Conservation (phyloP, 2,888 invertebrate genomes). For the Rhimphoctona megacephalus region DNA sequence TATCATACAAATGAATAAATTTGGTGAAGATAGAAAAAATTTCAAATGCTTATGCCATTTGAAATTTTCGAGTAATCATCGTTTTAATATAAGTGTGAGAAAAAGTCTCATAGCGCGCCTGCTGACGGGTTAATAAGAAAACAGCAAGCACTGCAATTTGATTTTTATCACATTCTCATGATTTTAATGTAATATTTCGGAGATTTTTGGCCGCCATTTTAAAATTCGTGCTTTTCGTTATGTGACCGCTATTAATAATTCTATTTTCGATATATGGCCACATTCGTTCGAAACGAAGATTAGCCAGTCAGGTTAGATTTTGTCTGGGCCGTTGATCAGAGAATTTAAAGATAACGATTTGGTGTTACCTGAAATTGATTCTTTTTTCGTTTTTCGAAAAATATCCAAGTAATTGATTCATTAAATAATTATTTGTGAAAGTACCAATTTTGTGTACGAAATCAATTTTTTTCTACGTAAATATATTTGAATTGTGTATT, state of each 20-base stretch:
- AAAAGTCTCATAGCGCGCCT: too few relatives aligned
- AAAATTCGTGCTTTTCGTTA: background rate
- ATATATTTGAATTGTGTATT: background rate
- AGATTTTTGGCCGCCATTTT: background rate
- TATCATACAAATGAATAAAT: too few relatives aligned
- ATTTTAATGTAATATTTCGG: background rate
- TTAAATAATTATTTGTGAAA: background rate
- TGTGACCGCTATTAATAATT: background rate
- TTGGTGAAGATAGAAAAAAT: too few relatives aligned
- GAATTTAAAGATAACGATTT: background rate
- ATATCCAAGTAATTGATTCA: background rate
- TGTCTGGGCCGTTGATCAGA: background rate
- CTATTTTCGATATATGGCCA: too few relatives aligned
- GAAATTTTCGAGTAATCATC: too few relatives aligned
- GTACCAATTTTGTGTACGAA: background rate
- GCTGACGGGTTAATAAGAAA: too few relatives aligned
- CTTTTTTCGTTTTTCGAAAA: background rate
- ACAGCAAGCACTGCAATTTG: background rate
- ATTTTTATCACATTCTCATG: background rate
- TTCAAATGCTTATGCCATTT: too few relatives aligned
- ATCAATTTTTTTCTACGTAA: background rate
- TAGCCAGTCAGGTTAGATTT: background rate
- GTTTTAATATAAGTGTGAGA: too few relatives aligned
- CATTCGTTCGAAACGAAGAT: background rate
- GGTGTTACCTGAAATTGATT: background rate